Evolutionary conservation across 2,888 invertebrate species (phyloP).

Genomic region (Caenorhabditis angaria): DNA sequence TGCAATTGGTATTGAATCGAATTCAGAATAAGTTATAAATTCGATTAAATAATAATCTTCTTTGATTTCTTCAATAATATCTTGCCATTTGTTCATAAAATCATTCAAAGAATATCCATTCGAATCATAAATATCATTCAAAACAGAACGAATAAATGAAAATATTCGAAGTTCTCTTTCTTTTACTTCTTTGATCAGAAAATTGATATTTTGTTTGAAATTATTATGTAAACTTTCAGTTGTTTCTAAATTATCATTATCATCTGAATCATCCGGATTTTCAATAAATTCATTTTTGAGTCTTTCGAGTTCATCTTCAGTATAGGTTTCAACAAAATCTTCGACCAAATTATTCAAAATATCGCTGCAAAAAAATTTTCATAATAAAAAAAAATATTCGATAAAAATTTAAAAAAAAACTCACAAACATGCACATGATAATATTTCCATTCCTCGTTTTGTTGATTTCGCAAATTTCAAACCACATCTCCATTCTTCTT

Average conservation of each 20-base stretch:
- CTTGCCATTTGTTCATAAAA: neutral
- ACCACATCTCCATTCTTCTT: conserved; percentile 44
- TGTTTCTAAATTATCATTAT: neutral
- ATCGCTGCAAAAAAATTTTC: conserved; percentile 26
- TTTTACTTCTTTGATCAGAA: conserved; percentile 29
- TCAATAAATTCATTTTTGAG: conserved; percentile 20
- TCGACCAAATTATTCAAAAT: conserved; percentile 21
- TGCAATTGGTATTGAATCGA: conserved; percentile 25
- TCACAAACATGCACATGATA: conserved; percentile 28
- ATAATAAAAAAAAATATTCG: too few relatives aligned
- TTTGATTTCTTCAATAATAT: neutral
- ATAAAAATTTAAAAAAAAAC: conserved; percentile 18
- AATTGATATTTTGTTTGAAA: conserved; percentile 27
- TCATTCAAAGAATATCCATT: conserved; percentile 23
- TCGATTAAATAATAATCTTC: neutral
- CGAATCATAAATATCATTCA: conserved; percentile 37
- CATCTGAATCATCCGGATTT: conserved; percentile 7
- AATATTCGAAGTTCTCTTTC: conserved; percentile 45
- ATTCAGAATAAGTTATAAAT: conserved; percentile 1
- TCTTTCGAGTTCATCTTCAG: conserved; percentile 36
- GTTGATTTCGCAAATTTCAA: conserved; percentile 36
- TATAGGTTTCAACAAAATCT: conserved; percentile 28
- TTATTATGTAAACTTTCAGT: neutral
- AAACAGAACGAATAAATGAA: conserved; percentile 35
- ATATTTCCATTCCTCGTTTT: conserved; percentile 26